Base-by-base conservation (phyloP, 1,140 invertebrate species). In the Theocolax elegans region DNA sequence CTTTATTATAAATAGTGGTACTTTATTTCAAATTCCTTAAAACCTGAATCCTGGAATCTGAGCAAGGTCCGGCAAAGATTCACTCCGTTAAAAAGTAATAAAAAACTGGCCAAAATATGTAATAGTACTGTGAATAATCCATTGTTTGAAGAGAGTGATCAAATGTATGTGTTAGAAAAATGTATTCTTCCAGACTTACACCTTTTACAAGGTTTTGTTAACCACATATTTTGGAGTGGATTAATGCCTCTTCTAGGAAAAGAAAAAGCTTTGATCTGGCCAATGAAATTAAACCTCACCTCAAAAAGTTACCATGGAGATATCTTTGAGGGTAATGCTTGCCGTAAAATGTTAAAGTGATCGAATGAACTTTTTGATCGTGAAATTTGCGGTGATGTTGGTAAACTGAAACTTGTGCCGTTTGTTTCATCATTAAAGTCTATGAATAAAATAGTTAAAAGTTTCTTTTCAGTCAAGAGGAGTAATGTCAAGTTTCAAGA, bases 141-240 rank as follows among this genome's bases (percentile, higher is more conserved):
- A 6, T 35, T 35, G 10, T 35, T 35, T 35, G 10, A 35, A 35
- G 31, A 63, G 27, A 44, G 48, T 31, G 44, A 48, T 63, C 9
- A 48, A 9, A 40, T 29, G 10, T 63, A 48, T 40, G 35, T 60
- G 19, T n/a, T 63, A 15, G 42, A 63, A 64, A 71, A 60, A 60
- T 63, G 23, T 27, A 23, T 63, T 29, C 15, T 63, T n/a, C 60
- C 60, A 17, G 60, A 63, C 25, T 31, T 63, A 17, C 42, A 63
- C 29, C 15, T 63, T 25, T n/a, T 63, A 19, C 44, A 48, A 46
- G 40, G 44, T 12, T 73, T 73, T 27, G 67, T 65, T 13, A 73
- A 73, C 35, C 72, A 73, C 71, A n/a, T 71, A 17, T 73, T 70
- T 71, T 71, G 67, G 67, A 12, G 49, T 25, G 60, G 72, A 12